phyloP scores from a whole-genome alignment of 2,797 vertebrate genomes.

The Apodemus agrarius region DNA sequence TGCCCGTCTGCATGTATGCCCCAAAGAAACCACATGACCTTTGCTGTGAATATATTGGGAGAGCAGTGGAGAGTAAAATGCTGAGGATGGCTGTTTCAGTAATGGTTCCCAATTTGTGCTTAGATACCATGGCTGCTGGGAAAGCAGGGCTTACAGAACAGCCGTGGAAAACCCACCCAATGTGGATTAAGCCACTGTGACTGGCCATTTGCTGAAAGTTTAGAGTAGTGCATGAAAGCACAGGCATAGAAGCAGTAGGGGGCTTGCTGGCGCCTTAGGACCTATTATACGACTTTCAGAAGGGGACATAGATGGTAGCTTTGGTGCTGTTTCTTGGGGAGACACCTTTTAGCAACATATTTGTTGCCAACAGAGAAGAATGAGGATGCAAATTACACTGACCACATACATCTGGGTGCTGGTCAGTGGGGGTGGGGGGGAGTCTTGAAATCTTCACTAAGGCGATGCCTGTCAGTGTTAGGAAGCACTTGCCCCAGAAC shows the following conservation, averaged over 20 bases:
- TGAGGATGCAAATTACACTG: background rate
- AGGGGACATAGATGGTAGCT: too few species aligned
- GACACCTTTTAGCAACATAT: background rate
- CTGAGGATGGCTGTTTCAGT: background rate
- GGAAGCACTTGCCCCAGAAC: background rate
- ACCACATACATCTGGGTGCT: fast-evolving
- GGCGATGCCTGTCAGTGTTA: fast-evolving
- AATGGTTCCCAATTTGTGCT: background rate
- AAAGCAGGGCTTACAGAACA: background rate
- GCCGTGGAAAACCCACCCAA: background rate
- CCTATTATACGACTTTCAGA: background rate
- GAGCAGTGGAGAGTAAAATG: background rate
- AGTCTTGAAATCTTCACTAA: background rate
- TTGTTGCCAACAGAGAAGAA: background rate
- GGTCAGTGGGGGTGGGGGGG: fast-evolving
- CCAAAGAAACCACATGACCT: background rate
- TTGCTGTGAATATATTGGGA: background rate
- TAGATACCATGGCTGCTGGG: background rate
- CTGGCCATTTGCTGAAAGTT: background rate
- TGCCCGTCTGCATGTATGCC: too few species aligned
- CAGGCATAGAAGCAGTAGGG: fast-evolving
- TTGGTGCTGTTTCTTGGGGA: background rate
- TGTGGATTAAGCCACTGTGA: background rate
- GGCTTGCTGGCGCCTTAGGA: background rate
- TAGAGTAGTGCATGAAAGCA: background rate